Evolutionary conservation across 92 coral and sea anemone genomes (phyloP), one percentile per base, ranked within the genome.

Genomic region (Scolanthus callimorphus): DNA sequence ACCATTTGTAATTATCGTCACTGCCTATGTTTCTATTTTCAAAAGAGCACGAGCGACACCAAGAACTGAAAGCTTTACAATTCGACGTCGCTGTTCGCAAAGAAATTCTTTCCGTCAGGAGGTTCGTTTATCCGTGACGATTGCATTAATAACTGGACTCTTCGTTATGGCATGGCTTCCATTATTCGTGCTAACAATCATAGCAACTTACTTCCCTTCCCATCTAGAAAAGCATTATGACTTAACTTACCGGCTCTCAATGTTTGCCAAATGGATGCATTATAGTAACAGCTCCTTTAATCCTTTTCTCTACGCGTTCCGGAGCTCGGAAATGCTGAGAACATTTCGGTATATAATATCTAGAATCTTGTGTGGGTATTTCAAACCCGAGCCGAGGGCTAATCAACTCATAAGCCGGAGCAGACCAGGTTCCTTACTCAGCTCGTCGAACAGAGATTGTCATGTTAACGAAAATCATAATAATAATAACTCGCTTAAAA

Each of bases 261-360:
- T 73, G 11, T 79, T 88, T 24, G 96, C 77, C 2, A 91, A 91
- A 52, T 91, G 97, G 92, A 87, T 91, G 92, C 97, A 91, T 37
- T 91, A 91, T 71, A 64, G 81, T 11, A 88, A 85, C 75, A 91
- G 97, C 41, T 81, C 81, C 19, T 10, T 88, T 13, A 88, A 87
- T 45, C 92, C 92, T 6, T 60, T 91, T 59, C 54, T 91, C 57
- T 91, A 91, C 65, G 79, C 97, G 20, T 87, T 71, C 67, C 79
- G 97, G 21, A 83, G 78, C 78, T 70, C 64, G 23, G 96, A 84
- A 25, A 44, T 87, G 37, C 65, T 64, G 29, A 57, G 72, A 37
- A 77, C 89, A 29, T 76, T 86, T 31, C 20, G 30, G 2, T 68
- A 49, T 27, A 74, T 81, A 26, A 19, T 86, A 19, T 60, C 45